Evolutionary conservation across 2,888 invertebrate genomes (phyloP).

Genomic region (Phlogophora meticulosa): DNA sequence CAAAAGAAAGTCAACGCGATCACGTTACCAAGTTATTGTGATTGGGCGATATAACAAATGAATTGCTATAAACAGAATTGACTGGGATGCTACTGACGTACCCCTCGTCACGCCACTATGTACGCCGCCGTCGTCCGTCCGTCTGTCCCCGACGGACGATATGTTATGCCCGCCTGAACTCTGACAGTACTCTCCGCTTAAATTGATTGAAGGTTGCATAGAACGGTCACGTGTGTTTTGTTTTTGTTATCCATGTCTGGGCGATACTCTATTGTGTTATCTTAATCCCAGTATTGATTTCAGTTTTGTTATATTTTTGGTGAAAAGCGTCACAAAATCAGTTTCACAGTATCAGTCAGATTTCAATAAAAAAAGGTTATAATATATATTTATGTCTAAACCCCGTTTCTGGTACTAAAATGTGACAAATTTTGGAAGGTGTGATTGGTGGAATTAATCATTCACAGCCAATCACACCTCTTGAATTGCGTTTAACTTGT

Average conservation of each 20-base stretch:
- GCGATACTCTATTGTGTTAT: conserved; percentile 1
- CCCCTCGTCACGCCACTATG: conserved; percentile 74
- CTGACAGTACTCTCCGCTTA: conserved; percentile 71
- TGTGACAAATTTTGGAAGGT: no score
- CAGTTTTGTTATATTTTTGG: background rate
- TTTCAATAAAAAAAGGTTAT: no score
- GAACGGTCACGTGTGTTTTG: conserved; percentile 44
- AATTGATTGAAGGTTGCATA: conserved; percentile 75
- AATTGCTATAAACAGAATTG: conserved; percentile 68
- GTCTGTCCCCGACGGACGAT: conserved; percentile 77
- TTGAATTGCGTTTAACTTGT: no score
- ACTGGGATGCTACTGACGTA: conserved; percentile 72
- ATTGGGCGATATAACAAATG: conserved; percentile 64
- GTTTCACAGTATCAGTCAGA: no score
- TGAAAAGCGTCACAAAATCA: no score
- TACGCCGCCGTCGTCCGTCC: conserved; percentile 61
- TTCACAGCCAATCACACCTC: no score
- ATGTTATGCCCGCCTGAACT: conserved; percentile 79
- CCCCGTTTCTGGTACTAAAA: no score
- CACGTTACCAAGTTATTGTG: conserved; percentile 58
- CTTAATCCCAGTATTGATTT: background rate
- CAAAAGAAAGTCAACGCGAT: conserved; percentile 54
- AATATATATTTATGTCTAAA: no score
- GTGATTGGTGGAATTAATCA: no score
- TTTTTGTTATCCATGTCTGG: conserved; percentile 46